A percentile compares a stretch with the other conserved stretches of the same genome.
These are phyloP conservation scores for Microtus ochrogaster DNA, from an alignment of 2,113 vertebrate genomes.

Conservation along the genomic window DNA sequence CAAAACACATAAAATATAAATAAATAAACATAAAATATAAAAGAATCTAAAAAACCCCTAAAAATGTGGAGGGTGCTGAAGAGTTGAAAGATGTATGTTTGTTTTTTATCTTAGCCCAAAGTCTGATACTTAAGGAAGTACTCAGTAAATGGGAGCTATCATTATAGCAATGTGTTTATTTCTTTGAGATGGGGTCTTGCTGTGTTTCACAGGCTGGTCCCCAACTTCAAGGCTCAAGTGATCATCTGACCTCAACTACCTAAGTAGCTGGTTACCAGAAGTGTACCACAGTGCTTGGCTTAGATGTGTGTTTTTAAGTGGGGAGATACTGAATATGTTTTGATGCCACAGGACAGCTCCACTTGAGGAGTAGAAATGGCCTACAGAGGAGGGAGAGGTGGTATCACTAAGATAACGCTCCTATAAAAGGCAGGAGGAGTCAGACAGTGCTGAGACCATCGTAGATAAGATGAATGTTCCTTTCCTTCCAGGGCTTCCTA, in stretches of 20 bases:
- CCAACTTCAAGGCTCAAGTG: neutral
- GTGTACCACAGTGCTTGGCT: neutral
- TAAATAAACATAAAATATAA: neutral
- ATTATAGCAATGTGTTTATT: neutral
- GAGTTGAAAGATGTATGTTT: neutral
- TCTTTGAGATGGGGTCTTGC: neutral
- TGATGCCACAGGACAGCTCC: neutral
- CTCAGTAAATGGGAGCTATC: neutral
- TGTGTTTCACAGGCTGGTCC: neutral
- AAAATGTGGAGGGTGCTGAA: neutral
- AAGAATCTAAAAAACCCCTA: neutral
- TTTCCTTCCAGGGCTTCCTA: neutral
- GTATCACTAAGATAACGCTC: neutral
- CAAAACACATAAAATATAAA: neutral
- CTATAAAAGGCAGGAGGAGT: neutral
- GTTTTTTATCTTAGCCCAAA: slow-evolving; percentile 34
- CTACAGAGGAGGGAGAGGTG: neutral
- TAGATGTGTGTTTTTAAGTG: slow-evolving; percentile 14
- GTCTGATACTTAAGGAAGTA: neutral
- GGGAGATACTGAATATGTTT: neutral
- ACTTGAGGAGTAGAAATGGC: neutral
- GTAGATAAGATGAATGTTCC: slow-evolving; percentile 10
- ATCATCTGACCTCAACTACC: neutral
- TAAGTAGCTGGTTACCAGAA: neutral
- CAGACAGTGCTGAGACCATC: neutral